phyloP scores from a whole-genome alignment of 2,888 invertebrate genomes.

The Saturnia pavonia region DNA sequence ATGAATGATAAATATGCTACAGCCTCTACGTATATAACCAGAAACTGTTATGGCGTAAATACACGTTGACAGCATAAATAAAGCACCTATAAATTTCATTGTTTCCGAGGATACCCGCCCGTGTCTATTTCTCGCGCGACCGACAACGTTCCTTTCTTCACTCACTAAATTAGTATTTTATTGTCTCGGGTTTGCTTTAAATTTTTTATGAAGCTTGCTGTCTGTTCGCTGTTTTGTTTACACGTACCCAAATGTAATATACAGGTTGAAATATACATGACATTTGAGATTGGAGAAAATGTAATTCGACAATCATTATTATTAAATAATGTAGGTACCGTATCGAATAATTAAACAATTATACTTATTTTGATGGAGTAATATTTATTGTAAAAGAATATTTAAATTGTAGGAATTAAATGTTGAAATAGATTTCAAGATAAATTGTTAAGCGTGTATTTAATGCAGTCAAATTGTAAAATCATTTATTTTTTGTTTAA shows the following conservation, averaged over 20 bases:
- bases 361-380: too few species aligned
- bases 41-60: conserved; percentile 12
- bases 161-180: conserved; percentile 42
- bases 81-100: conserved; percentile 13
- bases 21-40: background rate
- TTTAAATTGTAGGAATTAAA: too few species aligned
- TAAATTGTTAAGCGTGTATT: too few species aligned
- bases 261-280: background rate
- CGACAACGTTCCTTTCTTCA: conserved; percentile 30
- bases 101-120: background rate
- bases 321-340: background rate
- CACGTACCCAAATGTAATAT: conserved; percentile 30
- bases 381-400: too few species aligned
- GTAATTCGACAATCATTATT: background rate
- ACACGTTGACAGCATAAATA: conserved; percentile 13
- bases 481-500: too few species aligned
- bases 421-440: too few species aligned
- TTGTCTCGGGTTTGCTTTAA: conserved; percentile 30
- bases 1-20: background rate
- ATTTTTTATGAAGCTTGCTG: conserved; percentile 30
- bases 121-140: conserved; percentile 21
- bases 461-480: too few species aligned
- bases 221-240: conserved; percentile 5
- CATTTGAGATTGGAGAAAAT: background rate
- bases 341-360: too few species aligned